Evolutionary conservation across 2,113 vertebrate species (phyloP), one percentile per base, ranked within the genome.

Genomic region (Stigmatopora argus): DNA sequence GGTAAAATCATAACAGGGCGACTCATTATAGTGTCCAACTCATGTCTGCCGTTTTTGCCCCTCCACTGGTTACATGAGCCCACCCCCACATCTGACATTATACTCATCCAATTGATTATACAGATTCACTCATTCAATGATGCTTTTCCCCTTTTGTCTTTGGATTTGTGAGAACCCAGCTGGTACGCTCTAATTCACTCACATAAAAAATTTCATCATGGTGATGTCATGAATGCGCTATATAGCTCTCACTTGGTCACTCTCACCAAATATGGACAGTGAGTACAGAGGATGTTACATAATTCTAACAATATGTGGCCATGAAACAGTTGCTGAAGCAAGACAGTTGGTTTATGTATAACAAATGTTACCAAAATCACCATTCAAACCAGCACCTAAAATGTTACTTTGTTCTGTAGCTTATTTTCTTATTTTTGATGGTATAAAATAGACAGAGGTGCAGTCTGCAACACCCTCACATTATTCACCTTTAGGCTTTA

Each of bases 21-120:
- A 85, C 69, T 83, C 80, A 83, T 73, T 12, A 31, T 78, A 44
- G n/a, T 10, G 45, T 77, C 45, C 66, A 69, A 70, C 31, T 31
- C 71, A 69, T 78, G 72, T 83, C 83, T 86, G 83, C 75, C 34
- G 57, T 80, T 70, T 85, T 83, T 81, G 81, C 57, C 61, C 35
- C 34, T 38, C 18, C 59, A 34, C 15, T 23, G 57, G 59, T 62
- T 78, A 76, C 60, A 52, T 83, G 74, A 75, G 60, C 12, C 71
- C 71, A 3, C 78, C 69, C 76, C 73, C 81, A 14, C 65, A 35
- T 58, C 55, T 77, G 70, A 71, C 52, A 51, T 77, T 71, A 64
- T 19, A 52, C 66, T 66, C 38, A 52, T 17, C 48, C 7, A 35
- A 64, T 67, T 74, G 74, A 80, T 80, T 85, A 78, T 19, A 61